Conservation (phyloP, 2,888 invertebrate genomes). For the Drosophila greeni region DNA sequence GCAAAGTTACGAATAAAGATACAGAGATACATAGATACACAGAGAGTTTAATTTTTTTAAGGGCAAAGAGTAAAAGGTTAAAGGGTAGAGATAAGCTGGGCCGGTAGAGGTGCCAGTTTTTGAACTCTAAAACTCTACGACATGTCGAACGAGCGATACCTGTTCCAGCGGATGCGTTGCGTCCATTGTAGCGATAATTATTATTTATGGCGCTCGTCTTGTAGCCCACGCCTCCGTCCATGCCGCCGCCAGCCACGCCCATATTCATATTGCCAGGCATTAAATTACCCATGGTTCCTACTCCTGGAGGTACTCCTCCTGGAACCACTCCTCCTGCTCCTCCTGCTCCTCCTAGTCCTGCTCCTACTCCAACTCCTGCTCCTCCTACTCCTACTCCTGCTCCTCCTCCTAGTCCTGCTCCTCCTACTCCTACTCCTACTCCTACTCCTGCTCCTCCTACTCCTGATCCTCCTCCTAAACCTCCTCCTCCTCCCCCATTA, state of each 20-base stretch:
- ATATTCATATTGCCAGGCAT: constrained; percentile 17
- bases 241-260: constrained; percentile 37
- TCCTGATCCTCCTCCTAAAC: not conserved
- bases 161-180: constrained; percentile 75
- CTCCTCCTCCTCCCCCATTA: constrained; percentile 42
- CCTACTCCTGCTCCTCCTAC: constrained; percentile 1
- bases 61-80: not conserved
- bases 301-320: not conserved
- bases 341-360: not conserved
- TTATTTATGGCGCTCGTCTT: constrained; percentile 78
- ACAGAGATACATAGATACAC: constrained; percentile 8
- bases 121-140: constrained; percentile 31
- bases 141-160: constrained; percentile 68
- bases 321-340: constrained; percentile 2
- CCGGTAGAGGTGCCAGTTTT: constrained; percentile 5
- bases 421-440: constrained; percentile 3
- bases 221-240: constrained; percentile 61
- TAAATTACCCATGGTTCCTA: not conserved
- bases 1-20: not conserved
- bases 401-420: constrained; percentile 8
- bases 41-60: constrained; percentile 9
- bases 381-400: not conserved
- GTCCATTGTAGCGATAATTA: constrained; percentile 79
- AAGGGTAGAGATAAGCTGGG: constrained; percentile 13
- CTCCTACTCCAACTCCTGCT: constrained; percentile 5